Evolutionary conservation across 2,888 invertebrate species (phyloP).

Genomic region (Sisyra terminalis): DNA sequence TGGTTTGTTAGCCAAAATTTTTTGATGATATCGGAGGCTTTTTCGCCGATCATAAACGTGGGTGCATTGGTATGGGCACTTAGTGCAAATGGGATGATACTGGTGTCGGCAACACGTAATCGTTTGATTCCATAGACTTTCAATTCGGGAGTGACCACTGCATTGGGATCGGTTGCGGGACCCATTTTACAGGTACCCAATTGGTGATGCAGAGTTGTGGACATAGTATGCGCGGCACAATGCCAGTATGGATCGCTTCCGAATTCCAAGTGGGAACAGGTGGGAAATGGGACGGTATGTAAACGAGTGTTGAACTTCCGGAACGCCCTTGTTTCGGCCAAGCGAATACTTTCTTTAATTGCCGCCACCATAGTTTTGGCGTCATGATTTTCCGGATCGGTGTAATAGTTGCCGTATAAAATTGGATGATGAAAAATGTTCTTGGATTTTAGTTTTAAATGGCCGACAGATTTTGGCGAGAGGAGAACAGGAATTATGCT

Average conservation of each 20-base stretch:
- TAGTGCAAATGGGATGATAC: conserved; percentile 34
- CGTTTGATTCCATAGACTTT: conserved; percentile 32
- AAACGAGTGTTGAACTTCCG: conserved; percentile 26
- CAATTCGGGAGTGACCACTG: conserved; percentile 37
- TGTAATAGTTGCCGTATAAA: conserved; percentile 68
- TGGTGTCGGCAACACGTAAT: conserved; percentile 36
- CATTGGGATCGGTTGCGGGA: conserved; percentile 28
- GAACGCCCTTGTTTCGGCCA: conserved; percentile 30
- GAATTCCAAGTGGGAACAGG: conserved; percentile 27
- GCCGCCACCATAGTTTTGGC: conserved; percentile 32
- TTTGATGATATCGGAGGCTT: conserved; percentile 34
- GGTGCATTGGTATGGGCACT: conserved; percentile 35
- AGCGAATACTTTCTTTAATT: conserved; percentile 31
- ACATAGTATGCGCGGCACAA: conserved; percentile 29
- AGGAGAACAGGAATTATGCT: conserved; percentile 49
- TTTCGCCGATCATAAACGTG: conserved; percentile 38
- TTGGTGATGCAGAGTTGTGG: conserved; percentile 33
- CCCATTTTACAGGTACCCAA: conserved; percentile 40
- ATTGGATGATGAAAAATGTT: conserved; percentile 56
- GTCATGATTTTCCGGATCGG: conserved; percentile 37
- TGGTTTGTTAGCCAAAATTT: conserved; percentile 20
- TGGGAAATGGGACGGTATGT: conserved; percentile 29
- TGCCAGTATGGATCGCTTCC: conserved; percentile 33
- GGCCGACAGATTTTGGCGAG: conserved; percentile 53
- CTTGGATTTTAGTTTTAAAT: conserved; percentile 45